Conservation (phyloP, 2,113 vertebrate species). For the Psettodes erumei region DNA sequence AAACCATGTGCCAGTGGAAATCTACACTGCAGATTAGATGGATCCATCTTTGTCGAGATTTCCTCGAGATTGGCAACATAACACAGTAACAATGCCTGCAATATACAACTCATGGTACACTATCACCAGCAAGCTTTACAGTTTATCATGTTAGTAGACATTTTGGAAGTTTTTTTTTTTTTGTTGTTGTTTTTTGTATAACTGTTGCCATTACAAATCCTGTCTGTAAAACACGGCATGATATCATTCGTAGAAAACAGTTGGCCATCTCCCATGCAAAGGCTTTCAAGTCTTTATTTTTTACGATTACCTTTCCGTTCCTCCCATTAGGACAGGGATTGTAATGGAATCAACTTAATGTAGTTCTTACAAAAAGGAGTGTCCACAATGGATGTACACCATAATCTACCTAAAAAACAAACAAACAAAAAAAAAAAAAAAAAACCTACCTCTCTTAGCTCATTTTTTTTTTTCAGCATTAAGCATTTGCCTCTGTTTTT, state of each 20-base stretch:
- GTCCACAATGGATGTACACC: conserved; percentile 83
- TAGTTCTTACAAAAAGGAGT: conserved; percentile 79
- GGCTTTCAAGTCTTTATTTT: conserved; percentile 42
- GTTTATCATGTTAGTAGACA: conserved; percentile 57
- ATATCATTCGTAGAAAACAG: conserved; percentile 41
- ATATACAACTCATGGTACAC: conserved; percentile 74
- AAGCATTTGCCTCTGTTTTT: conserved; percentile 83
- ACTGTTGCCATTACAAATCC: conserved; percentile 73
- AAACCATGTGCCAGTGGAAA: conserved; percentile 32
- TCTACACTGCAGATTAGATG: conserved; percentile 29
- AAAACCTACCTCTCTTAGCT: conserved; percentile 86
- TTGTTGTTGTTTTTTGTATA: too few species aligned
- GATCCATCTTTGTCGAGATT: conserved; percentile 32
- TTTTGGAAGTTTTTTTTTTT: conserved; percentile 63
- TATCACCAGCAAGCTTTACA: conserved; percentile 82
- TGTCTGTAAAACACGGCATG: conserved; percentile 58
- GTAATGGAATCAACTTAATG: conserved; percentile 78
- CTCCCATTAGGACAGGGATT: conserved; percentile 74
- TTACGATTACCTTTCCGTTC: conserved; percentile 10
- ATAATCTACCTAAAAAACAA: conserved; percentile 82
- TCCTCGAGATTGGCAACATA: conserved; percentile 31
- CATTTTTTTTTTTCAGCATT: conserved; percentile 80
- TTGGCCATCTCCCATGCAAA: conserved; percentile 57
- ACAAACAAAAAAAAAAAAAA: too few species aligned
- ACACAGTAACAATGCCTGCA: conserved; percentile 66